Evolutionary conservation across 2,113 vertebrate species (phyloP).

Genomic region (Apistogramma diplotaenia): DNA sequence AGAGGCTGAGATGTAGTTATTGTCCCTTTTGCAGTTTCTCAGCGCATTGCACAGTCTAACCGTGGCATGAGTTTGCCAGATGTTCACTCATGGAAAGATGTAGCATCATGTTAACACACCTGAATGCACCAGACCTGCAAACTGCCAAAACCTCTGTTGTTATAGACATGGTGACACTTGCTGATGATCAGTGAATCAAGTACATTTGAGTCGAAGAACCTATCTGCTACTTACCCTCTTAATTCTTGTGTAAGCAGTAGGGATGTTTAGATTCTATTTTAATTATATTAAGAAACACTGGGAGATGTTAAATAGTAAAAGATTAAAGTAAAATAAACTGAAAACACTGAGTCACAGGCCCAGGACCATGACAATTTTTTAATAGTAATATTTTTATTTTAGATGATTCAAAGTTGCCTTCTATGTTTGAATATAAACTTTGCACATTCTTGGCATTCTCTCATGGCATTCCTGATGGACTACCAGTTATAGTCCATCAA

Average conservation of each 20-base stretch:
- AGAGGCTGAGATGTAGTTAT: background rate
- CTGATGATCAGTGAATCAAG: background rate
- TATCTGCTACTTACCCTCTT: background rate
- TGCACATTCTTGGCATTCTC: background rate
- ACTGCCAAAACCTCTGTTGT: too few species aligned
- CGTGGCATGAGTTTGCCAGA: fast-evolving
- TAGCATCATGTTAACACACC: too few species aligned
- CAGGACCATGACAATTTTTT: background rate
- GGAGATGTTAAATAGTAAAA: too few species aligned
- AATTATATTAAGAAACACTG: too few species aligned
- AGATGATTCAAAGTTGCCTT: background rate
- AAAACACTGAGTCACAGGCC: too few species aligned
- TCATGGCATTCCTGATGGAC: too few species aligned
- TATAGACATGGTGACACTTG: too few species aligned
- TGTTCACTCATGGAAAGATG: background rate
- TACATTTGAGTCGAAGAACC: background rate
- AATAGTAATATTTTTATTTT: background rate
- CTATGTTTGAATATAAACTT: background rate
- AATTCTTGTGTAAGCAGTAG: background rate
- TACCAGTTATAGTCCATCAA: too few species aligned
- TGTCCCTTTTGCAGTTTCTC: background rate
- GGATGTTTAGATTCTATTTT: too few species aligned
- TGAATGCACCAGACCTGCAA: too few species aligned
- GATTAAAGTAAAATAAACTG: too few species aligned
- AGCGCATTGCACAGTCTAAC: too few species aligned